phyloP scores from a whole-genome alignment of 2,113 vertebrate genomes.

The Chaetura pelagica region DNA sequence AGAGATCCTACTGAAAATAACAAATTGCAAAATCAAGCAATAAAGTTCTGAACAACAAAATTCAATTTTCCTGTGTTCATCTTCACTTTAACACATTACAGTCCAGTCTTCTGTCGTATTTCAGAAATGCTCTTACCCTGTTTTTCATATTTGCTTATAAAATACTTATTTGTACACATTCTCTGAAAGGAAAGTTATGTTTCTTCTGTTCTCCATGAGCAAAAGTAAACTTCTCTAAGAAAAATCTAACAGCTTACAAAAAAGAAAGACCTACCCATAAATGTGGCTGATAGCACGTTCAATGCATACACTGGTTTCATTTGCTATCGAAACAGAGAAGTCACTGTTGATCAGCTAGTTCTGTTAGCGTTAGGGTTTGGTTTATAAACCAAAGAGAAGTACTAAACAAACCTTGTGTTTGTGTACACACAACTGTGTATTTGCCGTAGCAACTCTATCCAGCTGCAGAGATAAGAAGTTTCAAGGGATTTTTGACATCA shows the following conservation, averaged over 20 bases:
- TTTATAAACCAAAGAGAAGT: not conserved
- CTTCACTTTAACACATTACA: not conserved
- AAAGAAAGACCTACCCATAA: not conserved
- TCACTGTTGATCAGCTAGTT: not conserved
- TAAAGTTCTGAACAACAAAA: not conserved
- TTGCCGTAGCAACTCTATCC: not conserved
- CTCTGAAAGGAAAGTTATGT: not conserved
- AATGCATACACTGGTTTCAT: not conserved
- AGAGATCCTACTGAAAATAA: not conserved
- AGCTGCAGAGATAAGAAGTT: not conserved
- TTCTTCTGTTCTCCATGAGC: not conserved
- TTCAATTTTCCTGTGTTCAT: not conserved
- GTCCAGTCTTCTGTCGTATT: not conserved
- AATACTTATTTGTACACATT: not conserved
- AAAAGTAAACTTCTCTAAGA: not conserved
- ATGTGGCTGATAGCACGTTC: not conserved
- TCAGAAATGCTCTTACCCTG: not conserved
- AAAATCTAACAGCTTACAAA: not conserved
- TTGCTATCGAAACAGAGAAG: not conserved
- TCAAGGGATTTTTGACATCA: not conserved
- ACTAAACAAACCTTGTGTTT: not conserved
- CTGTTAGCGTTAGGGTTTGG: not conserved
- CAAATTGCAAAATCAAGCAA: not conserved
- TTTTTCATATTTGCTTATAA: not conserved
- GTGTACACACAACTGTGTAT: not conserved